These are phyloP conservation scores for Tenthredo notha DNA, from an alignment of 2,888 invertebrate species.

Conservation along the genomic window DNA sequence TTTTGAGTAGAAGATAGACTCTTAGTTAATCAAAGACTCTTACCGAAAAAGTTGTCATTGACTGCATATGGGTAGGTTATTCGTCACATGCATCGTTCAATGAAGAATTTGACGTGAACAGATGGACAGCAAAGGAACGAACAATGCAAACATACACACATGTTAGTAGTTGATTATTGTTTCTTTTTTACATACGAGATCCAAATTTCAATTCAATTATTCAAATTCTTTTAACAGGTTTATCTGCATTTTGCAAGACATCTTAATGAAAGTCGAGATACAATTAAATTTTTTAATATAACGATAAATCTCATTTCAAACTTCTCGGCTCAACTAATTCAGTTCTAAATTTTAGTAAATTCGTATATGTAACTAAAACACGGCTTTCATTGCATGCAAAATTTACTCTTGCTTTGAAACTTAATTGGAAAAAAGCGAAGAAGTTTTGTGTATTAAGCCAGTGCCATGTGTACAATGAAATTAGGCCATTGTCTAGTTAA, in stretches of 20 bases:
- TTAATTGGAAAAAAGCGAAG: constrained; percentile 41
- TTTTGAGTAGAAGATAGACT: constrained; percentile 54
- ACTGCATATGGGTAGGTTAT: constrained; percentile 84
- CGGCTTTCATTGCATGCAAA: constrained; percentile 33
- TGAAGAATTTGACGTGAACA: constrained; percentile 66
- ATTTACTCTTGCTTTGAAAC: constrained; percentile 33
- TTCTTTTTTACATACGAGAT: constrained; percentile 13
- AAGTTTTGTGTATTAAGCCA: constrained; percentile 36
- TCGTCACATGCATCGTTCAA: constrained; percentile 75
- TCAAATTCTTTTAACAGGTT: not conserved
- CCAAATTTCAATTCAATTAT: not conserved
- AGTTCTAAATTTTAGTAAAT: not conserved
- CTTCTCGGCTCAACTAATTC: not conserved
- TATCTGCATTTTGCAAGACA: not conserved
- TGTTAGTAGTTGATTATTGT: constrained; percentile 62
- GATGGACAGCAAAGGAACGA: constrained; percentile 68
- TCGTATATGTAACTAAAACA: not conserved
- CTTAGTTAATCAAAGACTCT: constrained; percentile 80
- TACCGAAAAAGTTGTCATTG: constrained; percentile 99
- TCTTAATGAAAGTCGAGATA: not conserved
- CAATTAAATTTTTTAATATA: not conserved
- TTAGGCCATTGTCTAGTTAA: constrained; percentile 41
- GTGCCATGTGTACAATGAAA: constrained; percentile 33
- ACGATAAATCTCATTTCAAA: not conserved
- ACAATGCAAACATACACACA: constrained; percentile 65